Conservation (phyloP, 2,797 vertebrate species). For the Rhinichthys osculus region DNA sequence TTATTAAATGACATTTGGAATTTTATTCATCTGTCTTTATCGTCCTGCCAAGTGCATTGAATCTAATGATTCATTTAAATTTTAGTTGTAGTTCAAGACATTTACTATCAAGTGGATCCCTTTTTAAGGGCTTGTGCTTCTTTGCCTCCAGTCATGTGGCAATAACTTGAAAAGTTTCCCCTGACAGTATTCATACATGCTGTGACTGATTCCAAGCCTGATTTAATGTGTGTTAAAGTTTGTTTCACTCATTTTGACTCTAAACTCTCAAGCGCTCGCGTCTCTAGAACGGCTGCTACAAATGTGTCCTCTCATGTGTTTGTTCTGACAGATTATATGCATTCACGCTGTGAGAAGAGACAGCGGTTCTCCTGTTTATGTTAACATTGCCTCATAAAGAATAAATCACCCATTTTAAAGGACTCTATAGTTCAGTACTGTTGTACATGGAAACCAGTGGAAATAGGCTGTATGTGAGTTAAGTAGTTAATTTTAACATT, state of each 20-base stretch:
- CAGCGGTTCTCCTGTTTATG: slow-evolving; percentile 67
- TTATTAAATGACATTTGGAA: too few relatives aligned
- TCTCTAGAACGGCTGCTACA: slow-evolving; percentile 28
- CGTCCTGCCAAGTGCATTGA: too few relatives aligned
- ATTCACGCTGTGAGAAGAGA: slow-evolving; percentile 60
- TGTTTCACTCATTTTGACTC: background rate
- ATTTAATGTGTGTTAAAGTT: slow-evolving; percentile 10
- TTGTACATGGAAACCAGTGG: slow-evolving; percentile 62
- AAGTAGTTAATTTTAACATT: slow-evolving; percentile 80
- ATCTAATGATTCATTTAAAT: background rate
- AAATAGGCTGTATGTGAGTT: slow-evolving; percentile 77
- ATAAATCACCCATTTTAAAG: slow-evolving; percentile 78
- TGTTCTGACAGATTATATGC: slow-evolving; percentile 29
- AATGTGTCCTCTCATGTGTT: slow-evolving; percentile 39
- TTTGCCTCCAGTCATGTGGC: background rate
- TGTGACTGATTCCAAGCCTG: background rate
- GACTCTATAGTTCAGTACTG: slow-evolving; percentile 67
- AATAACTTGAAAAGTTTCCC: background rate
- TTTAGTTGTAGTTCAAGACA: background rate
- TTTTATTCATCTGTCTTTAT: too few relatives aligned
- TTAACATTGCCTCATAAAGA: slow-evolving; percentile 74
- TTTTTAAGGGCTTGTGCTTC: background rate
- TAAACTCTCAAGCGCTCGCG: background rate
- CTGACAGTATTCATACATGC: background rate
- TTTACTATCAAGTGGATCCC: background rate